Base-by-base conservation (phyloP, 1,140 invertebrate genomes). In the Hermetia illucens region DNA sequence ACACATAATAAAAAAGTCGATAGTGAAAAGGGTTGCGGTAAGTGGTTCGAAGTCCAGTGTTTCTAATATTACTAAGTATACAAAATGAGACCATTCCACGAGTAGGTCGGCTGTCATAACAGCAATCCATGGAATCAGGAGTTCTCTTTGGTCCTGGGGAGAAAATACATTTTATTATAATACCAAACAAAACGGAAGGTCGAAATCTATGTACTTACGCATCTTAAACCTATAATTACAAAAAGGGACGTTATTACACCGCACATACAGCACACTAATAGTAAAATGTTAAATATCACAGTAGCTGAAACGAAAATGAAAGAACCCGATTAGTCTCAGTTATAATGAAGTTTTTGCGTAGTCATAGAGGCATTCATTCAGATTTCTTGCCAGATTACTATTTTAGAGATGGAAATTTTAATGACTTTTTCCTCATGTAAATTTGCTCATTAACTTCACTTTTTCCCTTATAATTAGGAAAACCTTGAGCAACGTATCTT, bases 251-350 rank as follows among this genome's bases (percentile, higher is more conserved):
- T 15, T 17, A 40, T 17, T 17, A 35, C 24, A 15, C 39, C 39
- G 17, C 32, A 34, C 16, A 21, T 21, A 5, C 33, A 13, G 16
- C 32, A 35, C n/a, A n/a, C 21, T 13, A 40, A n/a, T 15, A 35
- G 16, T 13, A 40, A 13, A 10, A 40, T 40, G 10, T 21, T 36
- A 29, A 40, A 40, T 34, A 33, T 34, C 22, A 40, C 31, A 35
- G 31, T 35, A 13, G 24, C 39, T 40, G 21, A 25, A 24, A 33
- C 8, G n/a, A n/a, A 34, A 21, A 24, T 15, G 20, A 12, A 16
- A 20, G 21, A 16, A 25, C n/a, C n/a, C n/a, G n/a, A n/a, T n/a
- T n/a, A n/a, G n/a, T n/a, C n/a, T n/a, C n/a, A n/a, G n/a, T n/a
- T n/a, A n/a, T n/a, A n/a, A n/a, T n/a, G n/a, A n/a, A n/a, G n/a